Conservation (phyloP, 2,113 vertebrate genomes). For the Aldabrachelys gigantea region DNA sequence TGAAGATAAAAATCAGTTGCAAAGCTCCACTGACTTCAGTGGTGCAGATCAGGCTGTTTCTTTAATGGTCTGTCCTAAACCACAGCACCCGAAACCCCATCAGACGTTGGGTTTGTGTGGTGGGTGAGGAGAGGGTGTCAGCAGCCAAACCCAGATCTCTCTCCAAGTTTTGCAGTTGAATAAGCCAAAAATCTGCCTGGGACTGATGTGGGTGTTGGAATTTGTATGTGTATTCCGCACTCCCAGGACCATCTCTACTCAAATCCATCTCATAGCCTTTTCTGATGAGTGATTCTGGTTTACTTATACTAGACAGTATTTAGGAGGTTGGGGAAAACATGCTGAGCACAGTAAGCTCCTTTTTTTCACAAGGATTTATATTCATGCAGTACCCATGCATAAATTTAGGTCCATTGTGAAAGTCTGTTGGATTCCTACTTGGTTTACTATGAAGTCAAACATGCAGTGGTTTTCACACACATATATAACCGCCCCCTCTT, state of each 20-base stretch:
- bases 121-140: neutral
- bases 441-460: neutral
- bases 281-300: neutral
- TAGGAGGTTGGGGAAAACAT: neutral
- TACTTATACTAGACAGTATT: neutral
- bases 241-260: neutral
- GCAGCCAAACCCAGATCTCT: neutral
- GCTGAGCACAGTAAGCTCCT: neutral
- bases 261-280: neutral
- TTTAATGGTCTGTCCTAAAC: neutral
- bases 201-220: neutral
- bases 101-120: neutral
- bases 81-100: neutral
- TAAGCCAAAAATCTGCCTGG: neutral
- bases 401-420: neutral
- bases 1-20: neutral
- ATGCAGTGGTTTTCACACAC: neutral
- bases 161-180: neutral
- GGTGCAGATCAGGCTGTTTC: neutral
- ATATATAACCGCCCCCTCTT: neutral
- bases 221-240: neutral
- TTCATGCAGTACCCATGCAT: neutral
- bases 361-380: neutral
- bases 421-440: neutral
- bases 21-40: neutral